A percentile compares a stretch with the other conserved stretches of the same genome.
Conservation (phyloP, 2,888 invertebrate species). For the Agonopterix arenella region DNA sequence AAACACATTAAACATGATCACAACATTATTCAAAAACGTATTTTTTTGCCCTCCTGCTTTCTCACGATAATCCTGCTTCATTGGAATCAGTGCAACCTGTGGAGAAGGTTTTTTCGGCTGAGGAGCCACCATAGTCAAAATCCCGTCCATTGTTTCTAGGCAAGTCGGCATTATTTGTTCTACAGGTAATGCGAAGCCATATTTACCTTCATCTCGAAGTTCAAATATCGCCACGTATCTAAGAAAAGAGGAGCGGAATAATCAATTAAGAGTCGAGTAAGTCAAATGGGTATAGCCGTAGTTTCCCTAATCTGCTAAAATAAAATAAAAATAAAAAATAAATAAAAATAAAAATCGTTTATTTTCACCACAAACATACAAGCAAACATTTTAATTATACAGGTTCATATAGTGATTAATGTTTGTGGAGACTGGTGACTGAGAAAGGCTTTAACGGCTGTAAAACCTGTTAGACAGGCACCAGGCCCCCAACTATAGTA, state of each 20-base stretch:
- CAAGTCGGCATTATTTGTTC: conserved; percentile 79
- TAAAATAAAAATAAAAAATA: no score
- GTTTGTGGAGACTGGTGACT: no score
- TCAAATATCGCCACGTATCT: conserved; percentile 81
- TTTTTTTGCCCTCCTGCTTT: neutral
- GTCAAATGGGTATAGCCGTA: no score
- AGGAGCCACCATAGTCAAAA: conserved; percentile 34
- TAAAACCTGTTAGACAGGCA: no score
- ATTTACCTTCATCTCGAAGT: conserved; percentile 76
- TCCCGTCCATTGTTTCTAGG: conserved; percentile 75
- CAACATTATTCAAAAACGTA: conserved; percentile 21
- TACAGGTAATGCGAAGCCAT: conserved; percentile 82
- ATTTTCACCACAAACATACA: no score
- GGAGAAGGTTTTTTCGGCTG: neutral
- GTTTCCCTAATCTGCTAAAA: no score
- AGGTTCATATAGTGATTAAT: no score
- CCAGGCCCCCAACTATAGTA: no score
- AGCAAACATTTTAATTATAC: no score
- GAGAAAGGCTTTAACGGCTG: no score
- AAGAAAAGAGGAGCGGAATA: neutral
- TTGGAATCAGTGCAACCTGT: neutral
- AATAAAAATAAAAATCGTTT: no score
- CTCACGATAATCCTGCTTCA: neutral
- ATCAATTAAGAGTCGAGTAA: no score
- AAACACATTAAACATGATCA: conserved; percentile 28